A percentile compares a stretch with the other conserved stretches of the same genome.
Evolutionary conservation across 2,888 invertebrate species (phyloP).

Genomic region (Reticulitermes lucifugus): DNA sequence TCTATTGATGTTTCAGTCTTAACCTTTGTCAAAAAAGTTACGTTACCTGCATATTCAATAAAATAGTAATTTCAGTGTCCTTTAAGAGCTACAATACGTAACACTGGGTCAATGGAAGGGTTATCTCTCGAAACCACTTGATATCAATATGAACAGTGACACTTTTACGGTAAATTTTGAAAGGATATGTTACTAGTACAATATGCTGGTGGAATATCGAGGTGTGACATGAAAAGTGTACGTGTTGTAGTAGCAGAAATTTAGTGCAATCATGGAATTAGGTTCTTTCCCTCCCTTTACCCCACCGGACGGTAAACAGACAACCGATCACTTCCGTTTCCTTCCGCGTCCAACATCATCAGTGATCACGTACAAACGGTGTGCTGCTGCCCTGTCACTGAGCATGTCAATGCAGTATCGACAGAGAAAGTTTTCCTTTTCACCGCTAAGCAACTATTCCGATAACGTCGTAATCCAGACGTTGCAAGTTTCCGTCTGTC

Average conservation of each 20-base stretch:
- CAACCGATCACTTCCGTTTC: background rate
- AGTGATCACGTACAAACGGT: slow-evolving; percentile 23
- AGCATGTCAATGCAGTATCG: slow-evolving; percentile 13
- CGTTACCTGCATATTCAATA: too few species aligned
- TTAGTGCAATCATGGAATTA: slow-evolving; percentile 23
- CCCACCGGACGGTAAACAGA: background rate
- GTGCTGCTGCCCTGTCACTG: slow-evolving; percentile 26
- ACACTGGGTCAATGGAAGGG: too few species aligned
- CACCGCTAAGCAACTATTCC: background rate
- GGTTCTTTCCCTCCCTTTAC: background rate
- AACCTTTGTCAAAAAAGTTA: too few species aligned
- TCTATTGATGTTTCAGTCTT: too few species aligned
- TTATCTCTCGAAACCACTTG: too few species aligned
- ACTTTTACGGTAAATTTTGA: too few species aligned
- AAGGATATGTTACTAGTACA: too few species aligned
- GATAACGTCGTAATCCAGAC: background rate
- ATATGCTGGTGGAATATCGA: too few species aligned
- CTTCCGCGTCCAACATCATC: background rate
- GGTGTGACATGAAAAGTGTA: too few species aligned
- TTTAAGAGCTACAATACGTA: too few species aligned
- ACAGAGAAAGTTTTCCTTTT: slow-evolving; percentile 24
- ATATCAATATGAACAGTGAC: too few species aligned
- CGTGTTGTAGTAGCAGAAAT: slow-evolving; percentile 7
- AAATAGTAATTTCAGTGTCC: too few species aligned
- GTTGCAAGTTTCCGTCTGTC: background rate